Evolutionary conservation across 2,797 vertebrate species (phyloP).

Genomic region (Sebastes glaucus): DNA sequence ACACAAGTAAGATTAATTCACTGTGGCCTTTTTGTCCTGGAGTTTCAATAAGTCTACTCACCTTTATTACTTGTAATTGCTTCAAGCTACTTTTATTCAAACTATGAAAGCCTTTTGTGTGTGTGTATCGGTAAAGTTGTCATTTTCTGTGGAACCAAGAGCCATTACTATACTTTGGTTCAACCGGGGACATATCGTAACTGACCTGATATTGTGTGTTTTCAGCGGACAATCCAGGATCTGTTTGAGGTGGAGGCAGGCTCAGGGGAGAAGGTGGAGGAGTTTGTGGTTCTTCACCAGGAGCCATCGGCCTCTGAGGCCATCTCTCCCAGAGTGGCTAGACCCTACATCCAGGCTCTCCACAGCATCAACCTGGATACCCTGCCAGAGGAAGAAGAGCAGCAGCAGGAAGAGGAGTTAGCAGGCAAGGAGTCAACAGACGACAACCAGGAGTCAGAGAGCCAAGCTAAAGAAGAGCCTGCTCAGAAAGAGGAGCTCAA

Average conservation of each 20-base stretch:
- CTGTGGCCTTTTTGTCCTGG: background rate
- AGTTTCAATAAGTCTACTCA: background rate
- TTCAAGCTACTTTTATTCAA: background rate
- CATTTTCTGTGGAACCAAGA: background rate
- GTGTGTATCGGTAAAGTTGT: background rate
- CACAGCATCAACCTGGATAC: conserved; percentile 88
- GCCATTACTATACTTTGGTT: background rate
- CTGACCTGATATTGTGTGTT: conserved; percentile 5
- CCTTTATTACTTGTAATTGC: background rate
- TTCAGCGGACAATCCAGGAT: conserved; percentile 96
- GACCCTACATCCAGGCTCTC: conserved; percentile 96
- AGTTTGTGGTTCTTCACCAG: conserved; percentile 97
- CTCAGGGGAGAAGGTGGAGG: conserved; percentile 95
- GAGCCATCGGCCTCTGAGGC: conserved; percentile 93
- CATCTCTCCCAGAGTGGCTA: conserved; percentile 93
- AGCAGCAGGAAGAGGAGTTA: conserved; percentile 38
- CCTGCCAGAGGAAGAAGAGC: conserved; percentile 43
- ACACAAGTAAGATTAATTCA: conserved; percentile 85
- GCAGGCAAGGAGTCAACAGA: conserved; percentile 28
- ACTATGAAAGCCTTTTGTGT: background rate
- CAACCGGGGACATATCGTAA: background rate
- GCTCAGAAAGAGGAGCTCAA: conserved; percentile 88
- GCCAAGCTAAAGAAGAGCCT: conserved; percentile 73
- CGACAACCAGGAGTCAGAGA: conserved; percentile 66
- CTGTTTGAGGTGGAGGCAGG: conserved; percentile 96